Base-by-base conservation (phyloP, 2,113 vertebrate genomes). In the Irena cyanogastra region DNA sequence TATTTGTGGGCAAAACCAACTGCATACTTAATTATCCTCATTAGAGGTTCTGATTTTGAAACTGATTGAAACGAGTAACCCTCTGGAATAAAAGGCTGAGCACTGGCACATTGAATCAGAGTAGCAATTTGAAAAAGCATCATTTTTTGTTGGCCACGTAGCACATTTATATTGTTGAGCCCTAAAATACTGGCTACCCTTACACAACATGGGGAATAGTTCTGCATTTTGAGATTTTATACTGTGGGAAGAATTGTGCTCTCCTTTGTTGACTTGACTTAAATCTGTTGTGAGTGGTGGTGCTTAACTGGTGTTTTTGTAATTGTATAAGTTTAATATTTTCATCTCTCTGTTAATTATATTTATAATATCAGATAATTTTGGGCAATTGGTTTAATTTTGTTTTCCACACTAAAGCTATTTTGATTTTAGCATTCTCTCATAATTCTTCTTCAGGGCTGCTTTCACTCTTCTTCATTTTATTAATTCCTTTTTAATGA, bases 11-110 rank as follows among this genome's bases (percentile, higher is more conserved):
- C 64, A 93, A 95, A 97, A 94, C 77, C 89, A 96, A 94, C 93
- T 88, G 75, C 82, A 77, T 87, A 92, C 78, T 97, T 97, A 96
- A 97, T 97, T 97, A 96, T 94, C 72, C 70, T 96, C 87, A 95
- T 97, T 97, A 97, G 92, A 87, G 88, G 41, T 57, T 96, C 88
- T 95, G 95, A 90, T 96, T 95, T 90, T 64, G 76, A 93, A 91
- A 90, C 44, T 42, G 75, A 89, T 94, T 96, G 77, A 59, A 42
- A 68, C 6, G 5, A 95, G 77, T 75, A 61, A 37, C 37, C n/a
- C 71, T 66, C 89, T 88, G 81, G 71, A 96, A 96, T 79, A 90
- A 96, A 93, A 96, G 50, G 82, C 30, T 95, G 81, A 88, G 57
- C 30, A 30, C 31, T 70, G 33, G 44, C 41, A 75, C 26, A 26